Conservation (phyloP, 2,113 vertebrate species). For the Phylloscopus whistleri region DNA sequence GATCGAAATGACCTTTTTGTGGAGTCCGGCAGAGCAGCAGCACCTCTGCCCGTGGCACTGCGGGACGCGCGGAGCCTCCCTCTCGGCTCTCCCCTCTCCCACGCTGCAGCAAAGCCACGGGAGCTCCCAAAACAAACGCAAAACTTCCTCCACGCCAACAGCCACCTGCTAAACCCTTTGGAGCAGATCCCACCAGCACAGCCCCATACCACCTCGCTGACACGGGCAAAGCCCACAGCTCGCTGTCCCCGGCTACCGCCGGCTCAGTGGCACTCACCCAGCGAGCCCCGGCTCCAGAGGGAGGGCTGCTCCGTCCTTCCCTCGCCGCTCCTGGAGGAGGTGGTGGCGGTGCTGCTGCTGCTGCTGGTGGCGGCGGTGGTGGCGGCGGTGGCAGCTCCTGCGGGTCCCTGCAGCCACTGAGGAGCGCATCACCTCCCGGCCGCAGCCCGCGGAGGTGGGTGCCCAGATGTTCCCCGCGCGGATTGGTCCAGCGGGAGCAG, state of each 20-base stretch:
- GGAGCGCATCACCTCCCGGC: slow-evolving; percentile 56
- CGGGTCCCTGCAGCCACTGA: slow-evolving; percentile 61
- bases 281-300: slow-evolving; percentile 11
- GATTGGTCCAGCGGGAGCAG: slow-evolving; percentile 87
- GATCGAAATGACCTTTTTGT: neutral
- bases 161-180: neutral
- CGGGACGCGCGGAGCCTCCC: neutral
- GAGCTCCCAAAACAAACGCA: neutral
- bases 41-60: neutral
- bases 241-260: neutral
- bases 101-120: neutral
- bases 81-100: neutral
- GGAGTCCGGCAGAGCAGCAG: neutral
- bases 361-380: neutral
- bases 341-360: neutral
- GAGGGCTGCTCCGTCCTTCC: neutral
- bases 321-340: neutral
- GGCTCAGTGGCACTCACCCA: neutral
- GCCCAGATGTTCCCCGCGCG: slow-evolving; percentile 71
- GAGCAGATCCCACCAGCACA: neutral
- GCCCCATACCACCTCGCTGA: rapidly evolving
- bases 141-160: neutral
- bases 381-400: slow-evolving; percentile 9
- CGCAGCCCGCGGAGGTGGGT: slow-evolving; percentile 67
- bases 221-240: rapidly evolving